Conservation (phyloP, 2,888 invertebrate genomes). For the Cheilosia scutellata region DNA sequence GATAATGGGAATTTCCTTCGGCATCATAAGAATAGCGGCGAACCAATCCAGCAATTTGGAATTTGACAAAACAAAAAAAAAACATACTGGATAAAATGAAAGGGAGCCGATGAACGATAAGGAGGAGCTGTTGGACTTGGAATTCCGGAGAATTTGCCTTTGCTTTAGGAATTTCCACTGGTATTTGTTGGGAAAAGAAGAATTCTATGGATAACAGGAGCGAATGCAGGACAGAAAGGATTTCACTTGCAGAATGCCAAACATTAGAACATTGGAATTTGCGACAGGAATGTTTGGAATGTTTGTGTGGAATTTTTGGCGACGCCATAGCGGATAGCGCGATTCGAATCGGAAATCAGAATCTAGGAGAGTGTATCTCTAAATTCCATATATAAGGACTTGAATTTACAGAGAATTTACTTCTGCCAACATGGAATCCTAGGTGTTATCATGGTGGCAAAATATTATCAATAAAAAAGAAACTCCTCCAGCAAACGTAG, state of each 20-base stretch:
- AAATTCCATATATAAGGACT: background rate
- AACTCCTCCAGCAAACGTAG: too few species aligned
- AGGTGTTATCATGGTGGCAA: slow-evolving; percentile 26
- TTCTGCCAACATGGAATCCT: slow-evolving; percentile 11
- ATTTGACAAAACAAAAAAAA: slow-evolving; percentile 40
- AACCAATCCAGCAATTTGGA: slow-evolving; percentile 49
- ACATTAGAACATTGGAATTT: slow-evolving; percentile 42
- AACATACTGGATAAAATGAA: slow-evolving; percentile 44
- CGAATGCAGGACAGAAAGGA: slow-evolving; percentile 15
- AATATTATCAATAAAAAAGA: slow-evolving; percentile 4
- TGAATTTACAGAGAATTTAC: background rate
- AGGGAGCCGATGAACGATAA: slow-evolving; percentile 56
- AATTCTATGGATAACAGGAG: slow-evolving; percentile 60
- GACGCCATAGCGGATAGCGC: slow-evolving; percentile 71
- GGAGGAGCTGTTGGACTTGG: slow-evolving; percentile 39
- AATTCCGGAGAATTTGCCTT: background rate
- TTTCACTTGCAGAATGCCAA: background rate
- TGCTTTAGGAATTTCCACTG: slow-evolving; percentile 54
- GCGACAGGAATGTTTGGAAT: slow-evolving; percentile 67
- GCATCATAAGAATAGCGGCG: background rate
- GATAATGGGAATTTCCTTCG: slow-evolving; percentile 15
- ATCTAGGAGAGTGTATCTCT: slow-evolving; percentile 7
- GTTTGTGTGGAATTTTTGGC: slow-evolving; percentile 59
- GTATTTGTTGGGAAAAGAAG: slow-evolving; percentile 69
- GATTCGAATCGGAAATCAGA: slow-evolving; percentile 63